These are phyloP conservation scores for Platypus cylindrus DNA, from an alignment of 2,888 invertebrate species.

Conservation along the genomic window DNA sequence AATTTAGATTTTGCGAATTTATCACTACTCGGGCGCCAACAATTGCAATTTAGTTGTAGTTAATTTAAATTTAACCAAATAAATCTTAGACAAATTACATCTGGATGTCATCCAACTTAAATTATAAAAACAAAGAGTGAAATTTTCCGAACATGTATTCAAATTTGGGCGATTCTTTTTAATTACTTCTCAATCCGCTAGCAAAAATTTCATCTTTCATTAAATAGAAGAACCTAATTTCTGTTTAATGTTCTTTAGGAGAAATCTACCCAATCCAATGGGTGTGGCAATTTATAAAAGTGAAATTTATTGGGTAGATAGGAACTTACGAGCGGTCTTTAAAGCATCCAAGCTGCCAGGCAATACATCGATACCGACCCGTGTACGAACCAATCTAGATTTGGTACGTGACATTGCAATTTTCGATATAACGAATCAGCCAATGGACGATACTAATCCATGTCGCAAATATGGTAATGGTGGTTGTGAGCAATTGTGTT, in stretches of 20 bases:
- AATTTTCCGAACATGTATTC: no score
- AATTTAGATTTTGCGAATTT: no score
- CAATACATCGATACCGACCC: conserved; percentile 55
- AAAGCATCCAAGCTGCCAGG: conserved; percentile 67
- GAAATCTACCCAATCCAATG: conserved; percentile 86
- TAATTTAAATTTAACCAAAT: no score
- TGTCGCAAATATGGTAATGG: conserved; percentile 65
- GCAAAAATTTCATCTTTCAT: no score
- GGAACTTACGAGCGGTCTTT: conserved; percentile 74
- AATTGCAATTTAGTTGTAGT: no score
- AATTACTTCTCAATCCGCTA: no score
- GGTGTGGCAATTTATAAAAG: conserved; percentile 77
- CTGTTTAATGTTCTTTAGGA: conserved; percentile 19
- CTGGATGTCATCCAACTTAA: no score
- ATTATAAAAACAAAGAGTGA: no score
- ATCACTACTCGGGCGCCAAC: no score
- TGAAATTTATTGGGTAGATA: conserved; percentile 89
- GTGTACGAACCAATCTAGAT: conserved; percentile 69
- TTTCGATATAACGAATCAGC: conserved; percentile 81
- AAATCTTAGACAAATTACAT: no score
- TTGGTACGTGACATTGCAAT: conserved; percentile 84
- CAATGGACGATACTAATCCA: conserved; percentile 67
- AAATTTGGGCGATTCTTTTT: no score
- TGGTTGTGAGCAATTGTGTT: conserved; percentile 90
- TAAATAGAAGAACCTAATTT: neutral